Base-by-base conservation (phyloP, 2,113 vertebrate genomes). In the Hystrix brachyura region DNA sequence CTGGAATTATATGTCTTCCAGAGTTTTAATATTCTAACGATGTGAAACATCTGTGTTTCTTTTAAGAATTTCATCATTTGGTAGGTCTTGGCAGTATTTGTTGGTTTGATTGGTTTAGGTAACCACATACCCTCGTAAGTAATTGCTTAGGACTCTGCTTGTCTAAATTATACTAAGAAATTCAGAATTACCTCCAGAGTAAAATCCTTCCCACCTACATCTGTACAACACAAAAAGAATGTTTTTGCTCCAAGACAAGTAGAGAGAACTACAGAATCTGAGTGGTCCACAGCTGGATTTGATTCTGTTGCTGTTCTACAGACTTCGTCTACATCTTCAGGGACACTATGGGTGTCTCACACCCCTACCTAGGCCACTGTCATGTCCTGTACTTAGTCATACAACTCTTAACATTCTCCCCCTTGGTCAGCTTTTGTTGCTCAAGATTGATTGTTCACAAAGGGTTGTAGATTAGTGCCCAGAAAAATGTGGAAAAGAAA, bases 101-200 rank as follows among this genome's bases (percentile, higher is more conserved):
- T 19, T 82, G 32, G 5, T 23, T 74, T 59, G 23, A 67, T 65
- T 57, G 65, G 29, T 17, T 81, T 72, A 43, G 19, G 29, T 32
- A 32, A 32, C 43, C 29, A 88, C 34, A 59, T 88, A 5, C 12
- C 19, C 8, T 6, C 8, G 62, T 71, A 79, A 55, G 25, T 84
- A 79, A 69, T 19, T 71, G 51, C 17, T 10, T 65, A 76, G 18
- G 43, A 59, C 38, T 11, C 9, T 5, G 32, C 38, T 1, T 82
- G 15, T 92, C 57, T 89, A 79, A 84, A 93, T 90, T 85, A 85
- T 80, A 62, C 21, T 21, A 64, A 85, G 60, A 79, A n/a, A 85
- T n/a, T 60, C 38, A 55, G 17, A 85, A 29, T 87, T 21, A 32
- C 25, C 7, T 69, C 11, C 51, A 78, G 13, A 67, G 34, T 38